Base-by-base conservation (phyloP, 2,888 invertebrate genomes). In the Dasypogon diadema region DNA sequence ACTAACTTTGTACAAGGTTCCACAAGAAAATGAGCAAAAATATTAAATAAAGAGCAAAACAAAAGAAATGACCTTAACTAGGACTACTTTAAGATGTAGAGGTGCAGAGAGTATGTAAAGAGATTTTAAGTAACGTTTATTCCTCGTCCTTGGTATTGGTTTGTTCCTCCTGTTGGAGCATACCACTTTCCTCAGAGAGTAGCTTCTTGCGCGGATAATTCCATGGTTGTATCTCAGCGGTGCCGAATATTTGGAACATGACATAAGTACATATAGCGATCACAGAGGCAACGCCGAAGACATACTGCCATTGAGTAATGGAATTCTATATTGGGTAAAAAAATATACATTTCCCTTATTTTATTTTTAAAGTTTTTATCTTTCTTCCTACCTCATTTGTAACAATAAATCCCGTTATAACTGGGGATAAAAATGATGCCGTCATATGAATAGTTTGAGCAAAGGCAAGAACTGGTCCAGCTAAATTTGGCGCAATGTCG, bases 391-490 rank as follows among this genome's bases (percentile, higher is more conserved):
- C 91, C 82, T 88, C 88, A 78, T 89, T 86, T 79, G 89, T 86
- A 21, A 91, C 87, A 75, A 92, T 84, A 78, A 89, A 85, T 78
- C 91, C 91, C 79, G 90, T 89, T 16, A 88, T 89, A 74, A 91
- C 83, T 0, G 92, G 92, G 65, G 91, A 91, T 42, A 92, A 81
- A 82, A 92, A 92, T 81, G 91, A 91, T 26, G 92, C 92, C 10
- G 90, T 89, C 92, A 92, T 92, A 83, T 92, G 92, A 80, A 92
- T 91, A n/a, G 92, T 92, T 86, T 92, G 92, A 79, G 92, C 91
- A 83, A 92, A 92, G 12, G 92, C 92, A 79, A 92, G 84, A 56
- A 92, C 91, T 34, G 92, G 91, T 70, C 89, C 93, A 70, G 93
- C 92, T 80, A 91, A 90, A 85, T 93, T 92, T n/a, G 93, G 92